Base-by-base conservation (phyloP, 2,797 vertebrate genomes). In the Telmatherina bonti region DNA sequence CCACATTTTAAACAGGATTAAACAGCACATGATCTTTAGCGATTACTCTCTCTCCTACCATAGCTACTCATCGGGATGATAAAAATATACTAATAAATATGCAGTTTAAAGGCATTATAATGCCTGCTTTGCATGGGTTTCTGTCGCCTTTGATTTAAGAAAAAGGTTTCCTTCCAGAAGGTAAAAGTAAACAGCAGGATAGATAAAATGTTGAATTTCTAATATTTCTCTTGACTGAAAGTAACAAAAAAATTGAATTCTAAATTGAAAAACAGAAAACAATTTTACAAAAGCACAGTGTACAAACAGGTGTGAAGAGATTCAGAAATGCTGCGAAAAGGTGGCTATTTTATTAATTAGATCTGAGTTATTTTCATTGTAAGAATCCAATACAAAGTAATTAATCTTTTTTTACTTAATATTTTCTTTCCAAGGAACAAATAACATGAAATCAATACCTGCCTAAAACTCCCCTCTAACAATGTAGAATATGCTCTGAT, bases 401-500 rank as follows among this genome's bases (percentile, higher is more conserved):
- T n/a, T 18, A 18, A 18, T 55, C 4, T 7, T 47, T 65, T n/a
- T 18, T 49, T 1, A 57, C 57, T 65, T 61, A 4, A 60, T 69
- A 58, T 61, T 1, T 30, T 11, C 26, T 57, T 67, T 70, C 29
- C 16, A 43, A 7, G 29, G 41, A 30, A 55, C 59, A 41, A 12
- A 1, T 1, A n/a, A 29, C 33, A 41, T 22, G 27, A 67, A 70
- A 58, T 8, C 11, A 6, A 30, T 41, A 10, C 6, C 18, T 0
- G n/a, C 62, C 9, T 38, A 29, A 66, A 56, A 11, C 11, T 31
- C 1, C 60, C 64, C 36, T 58, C 55, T 68, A 47, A 24, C 11
- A 4, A 2, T 52, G 26, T 56, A 43, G 67, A 59, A 56, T 10
- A 13, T 62, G 36, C 31, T 55, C 62, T 69, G 49, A 8, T 15